Evolutionary conservation across 35 echinoderm and acorn worm genomes (phyloP).

Genomic region (Eucidaris tribuloides): DNA sequence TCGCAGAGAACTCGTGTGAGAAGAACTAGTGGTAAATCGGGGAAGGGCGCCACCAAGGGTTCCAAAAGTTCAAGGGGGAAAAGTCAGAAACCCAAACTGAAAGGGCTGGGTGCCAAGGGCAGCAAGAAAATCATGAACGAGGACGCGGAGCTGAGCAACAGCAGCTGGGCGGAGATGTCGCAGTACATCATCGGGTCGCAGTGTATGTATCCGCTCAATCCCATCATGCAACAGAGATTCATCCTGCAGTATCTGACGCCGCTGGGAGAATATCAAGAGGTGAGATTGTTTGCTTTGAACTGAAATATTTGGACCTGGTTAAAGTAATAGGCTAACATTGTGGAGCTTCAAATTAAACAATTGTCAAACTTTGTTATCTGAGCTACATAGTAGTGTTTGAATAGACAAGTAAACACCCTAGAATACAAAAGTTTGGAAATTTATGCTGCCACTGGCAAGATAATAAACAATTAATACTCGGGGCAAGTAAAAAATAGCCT

Average conservation of each 20-base stretch:
- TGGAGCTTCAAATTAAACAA: too few relatives aligned
- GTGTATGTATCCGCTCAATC: conserved; percentile 78
- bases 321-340: too few relatives aligned
- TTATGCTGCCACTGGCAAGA: too few relatives aligned
- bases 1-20: too few relatives aligned
- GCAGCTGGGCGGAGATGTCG: conserved; percentile 88
- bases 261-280: conserved; percentile 97
- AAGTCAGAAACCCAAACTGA: background rate
- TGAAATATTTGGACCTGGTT: too few relatives aligned
- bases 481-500: too few relatives aligned
- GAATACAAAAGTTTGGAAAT: too few relatives aligned
- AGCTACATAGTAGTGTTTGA: too few relatives aligned
- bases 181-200: conserved; percentile 82
- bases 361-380: too few relatives aligned
- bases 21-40: conserved; percentile 4
- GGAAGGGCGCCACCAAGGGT: conserved; percentile 18
- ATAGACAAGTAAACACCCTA: too few relatives aligned
- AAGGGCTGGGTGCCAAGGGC: background rate
- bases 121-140: background rate
- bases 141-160: conserved; percentile 79
- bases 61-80: conserved; percentile 39
- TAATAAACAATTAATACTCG: too few relatives aligned
- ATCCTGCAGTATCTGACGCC: conserved; percentile 97
- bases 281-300: too few relatives aligned
- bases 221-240: conserved; percentile 83